These are phyloP conservation scores for Symphodus melops DNA, from an alignment of 2,113 vertebrate species.

Conservation along the genomic window DNA sequence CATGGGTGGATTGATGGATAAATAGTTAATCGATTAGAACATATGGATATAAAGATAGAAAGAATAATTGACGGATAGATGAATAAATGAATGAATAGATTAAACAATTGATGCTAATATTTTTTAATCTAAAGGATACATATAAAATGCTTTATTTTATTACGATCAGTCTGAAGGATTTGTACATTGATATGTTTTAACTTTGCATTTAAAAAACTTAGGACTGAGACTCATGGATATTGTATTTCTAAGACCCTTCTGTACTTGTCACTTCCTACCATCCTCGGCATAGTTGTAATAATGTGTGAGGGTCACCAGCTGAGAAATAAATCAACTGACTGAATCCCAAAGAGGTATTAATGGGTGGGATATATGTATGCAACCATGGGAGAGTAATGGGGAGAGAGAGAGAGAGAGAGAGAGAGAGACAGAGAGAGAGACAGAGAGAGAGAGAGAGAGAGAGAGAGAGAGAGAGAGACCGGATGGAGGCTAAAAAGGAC, in stretches of 20 bases:
- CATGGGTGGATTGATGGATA: no score
- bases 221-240: background rate
- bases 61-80: no score
- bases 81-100: no score
- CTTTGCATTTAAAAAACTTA: no score
- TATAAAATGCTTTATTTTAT: no score
- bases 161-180: no score
- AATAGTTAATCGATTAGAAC: no score
- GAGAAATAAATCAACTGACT: constrained; percentile 42
- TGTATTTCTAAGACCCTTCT: background rate
- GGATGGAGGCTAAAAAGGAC: constrained; percentile 15
- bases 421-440: no score
- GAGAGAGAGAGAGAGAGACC: background rate
- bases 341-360: constrained; percentile 50
- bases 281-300: background rate
- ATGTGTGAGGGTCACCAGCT: constrained; percentile 27
- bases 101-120: no score
- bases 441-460: background rate
- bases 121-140: no score
- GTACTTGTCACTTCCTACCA: background rate
- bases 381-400: constrained; percentile 1
- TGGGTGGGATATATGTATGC: constrained; percentile 33
- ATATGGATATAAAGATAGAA: no score
- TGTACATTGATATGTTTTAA: no score
- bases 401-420: background rate